phyloP scores from a whole-genome alignment of 64 coral and sea anemone species.

The Stylophora pistillata region DNA sequence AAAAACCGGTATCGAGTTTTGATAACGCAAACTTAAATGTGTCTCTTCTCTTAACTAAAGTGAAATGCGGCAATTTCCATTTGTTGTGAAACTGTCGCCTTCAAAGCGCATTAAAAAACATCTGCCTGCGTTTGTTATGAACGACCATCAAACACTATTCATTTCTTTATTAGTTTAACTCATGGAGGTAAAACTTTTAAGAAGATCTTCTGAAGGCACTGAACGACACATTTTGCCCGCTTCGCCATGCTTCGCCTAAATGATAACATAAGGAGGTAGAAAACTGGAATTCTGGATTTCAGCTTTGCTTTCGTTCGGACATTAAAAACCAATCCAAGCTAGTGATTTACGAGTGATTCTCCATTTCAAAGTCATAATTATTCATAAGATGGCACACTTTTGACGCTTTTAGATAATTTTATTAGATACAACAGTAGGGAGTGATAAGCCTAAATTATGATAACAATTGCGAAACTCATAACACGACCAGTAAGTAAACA shows the following conservation, averaged over 20 bases:
- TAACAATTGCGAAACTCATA: slow-evolving; percentile 67
- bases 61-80: slow-evolving; percentile 62
- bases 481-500: slow-evolving; percentile 36
- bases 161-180: slow-evolving; percentile 83
- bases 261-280: slow-evolving; percentile 3
- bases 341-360: slow-evolving; percentile 25
- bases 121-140: slow-evolving; percentile 65
- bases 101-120: slow-evolving; percentile 52
- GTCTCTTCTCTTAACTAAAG: not conserved
- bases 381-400: slow-evolving; percentile 75
- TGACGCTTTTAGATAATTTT: slow-evolving; percentile 93
- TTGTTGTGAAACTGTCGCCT: slow-evolving; percentile 28
- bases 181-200: slow-evolving; percentile 54
- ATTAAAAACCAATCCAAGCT: slow-evolving; percentile 22
- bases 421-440: slow-evolving; percentile 86
- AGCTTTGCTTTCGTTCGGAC: slow-evolving; percentile 1
- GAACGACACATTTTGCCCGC: not conserved
- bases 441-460: slow-evolving; percentile 72
- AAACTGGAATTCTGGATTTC: not conserved
- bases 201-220: slow-evolving; percentile 36
- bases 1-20: slow-evolving; percentile 27
- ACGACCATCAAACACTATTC: slow-evolving; percentile 79
- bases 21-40: slow-evolving; percentile 21
- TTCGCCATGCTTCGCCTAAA: slow-evolving; percentile 22
- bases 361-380: slow-evolving; percentile 50